Base-by-base conservation (phyloP, 2,888 invertebrate genomes). In the Onthophagus sagittarius region DNA sequence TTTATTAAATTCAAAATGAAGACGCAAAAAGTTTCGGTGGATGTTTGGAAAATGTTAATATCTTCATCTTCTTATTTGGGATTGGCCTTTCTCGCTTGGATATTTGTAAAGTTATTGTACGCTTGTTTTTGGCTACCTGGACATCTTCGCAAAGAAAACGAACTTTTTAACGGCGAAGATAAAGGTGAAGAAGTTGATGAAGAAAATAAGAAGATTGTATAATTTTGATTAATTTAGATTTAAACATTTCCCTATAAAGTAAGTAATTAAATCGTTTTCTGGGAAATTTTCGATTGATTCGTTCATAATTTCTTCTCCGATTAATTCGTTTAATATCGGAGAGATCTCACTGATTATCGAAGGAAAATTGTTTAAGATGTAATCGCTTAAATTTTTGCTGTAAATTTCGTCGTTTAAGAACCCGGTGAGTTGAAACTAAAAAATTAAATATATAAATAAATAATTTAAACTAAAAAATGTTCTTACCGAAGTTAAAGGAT, bases 121-220 rank as follows among this genome's bases (percentile, higher is more conserved):
- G 89, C 90, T 0, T 91, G 91, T 76, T 89, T 92, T 82, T 89
- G 88, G 84, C 83, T 92, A 77, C 92, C 92, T 0, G 83, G 88
- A 13, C 87, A 89, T 77, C 83, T 92, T 78, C 85, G 88, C 76
- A 86, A 86, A 0, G 88, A 90, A 80, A 88, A 88, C 72, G 85
- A 88, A 15, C 13, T 71, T 71, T 53, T 53, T 7, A 7, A 53
- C 2, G 9, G 39, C 5, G 39, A 53, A 53, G 5, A 53, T 4
- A 53, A 11, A 53, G 39, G 6, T 53, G 5, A 53, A 53, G 39
- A 53, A 53, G 11, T 53, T 53, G 2, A 9, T 53, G 5, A 11
- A 9, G 39, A 53, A 11, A 11, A 53, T 4, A 53, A 53, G 39
- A 53, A 53, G 11, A 53, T 53, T 9, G 7, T 53, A 11, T 53